Evolutionary conservation across 2,888 invertebrate species (phyloP), one percentile per base, ranked within the genome.

Genomic region (Drosophila austrosaltans): DNA sequence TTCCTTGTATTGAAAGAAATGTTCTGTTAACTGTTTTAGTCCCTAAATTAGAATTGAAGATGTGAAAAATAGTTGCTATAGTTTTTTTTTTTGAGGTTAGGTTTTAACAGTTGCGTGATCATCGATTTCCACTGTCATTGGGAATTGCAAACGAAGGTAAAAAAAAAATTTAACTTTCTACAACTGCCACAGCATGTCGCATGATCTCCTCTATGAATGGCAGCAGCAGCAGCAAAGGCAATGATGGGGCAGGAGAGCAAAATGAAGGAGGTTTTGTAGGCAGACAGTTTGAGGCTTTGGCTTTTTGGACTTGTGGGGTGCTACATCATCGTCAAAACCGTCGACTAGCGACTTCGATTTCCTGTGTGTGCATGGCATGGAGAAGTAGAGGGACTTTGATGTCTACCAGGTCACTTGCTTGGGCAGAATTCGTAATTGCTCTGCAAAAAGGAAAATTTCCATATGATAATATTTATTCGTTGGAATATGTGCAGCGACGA

Each of bases 401-500:
- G 83, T 81, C 75, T 81, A 81, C 79, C 73, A 72, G 74, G 74
- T 73, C 73, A 74, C 69, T 73, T 73, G 73, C 74, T 76, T 67
- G 69, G 77, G 75, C 72, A 75, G 83, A 68, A 87, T 78, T 82
- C 87, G 86, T 86, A 86, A 86, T 86, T 88, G 86, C 86, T 81
- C 76, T 76, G 74, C 48, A 48, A 48, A 48, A 69, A 82, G 71
- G 65, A 64, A 81, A 83, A 87, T 87, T 86, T 87, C 87, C 87
- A 87, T 87, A 87, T 87, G 86, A 87, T 87, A 87, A 88, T 87
- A 88, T 87, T 87, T 86, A 88, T 87, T 82, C 82, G 74, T 65
- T 76, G 80, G 81, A 75, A 82, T 84, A 80, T 67, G 70, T 67
- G 48, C 48, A 48, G 48, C 48, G 25, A 25, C 48, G 48, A 48